Evolutionary conservation across 2,797 vertebrate species (phyloP), one percentile per base, ranked within the genome.

Genomic region (Cyclopterus lumpus): DNA sequence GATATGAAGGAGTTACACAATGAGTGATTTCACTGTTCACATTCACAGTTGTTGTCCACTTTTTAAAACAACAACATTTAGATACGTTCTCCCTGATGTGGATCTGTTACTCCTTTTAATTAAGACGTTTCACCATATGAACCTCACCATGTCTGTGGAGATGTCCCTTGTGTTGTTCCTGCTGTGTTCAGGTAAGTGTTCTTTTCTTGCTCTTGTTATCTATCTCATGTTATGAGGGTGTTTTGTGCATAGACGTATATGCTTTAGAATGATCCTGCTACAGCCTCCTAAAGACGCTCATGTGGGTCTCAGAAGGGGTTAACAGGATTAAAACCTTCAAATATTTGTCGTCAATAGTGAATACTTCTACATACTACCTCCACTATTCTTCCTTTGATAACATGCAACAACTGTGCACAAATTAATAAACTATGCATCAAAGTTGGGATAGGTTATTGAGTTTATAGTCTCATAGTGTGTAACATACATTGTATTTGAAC

Each of bases 141-240:
- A 20, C 40, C 24, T 6, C 2, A 14, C 9, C 26, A 22, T 16
- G 4, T 20, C 55, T 15, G 4, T 73, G 59, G 70, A 24, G n/a
- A 75, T 79, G 63, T 44, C 0, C 2, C 53, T 58, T 32, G 7
- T 80, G 32, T 48, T 82, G 12, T 16, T 76, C 6, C 3, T 88
- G 67, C n/a, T 90, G 48, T 83, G 48, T 71, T 73, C 79, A 80
- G 87, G 90, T 90, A 78, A 79, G 48, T 6, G 5, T 67, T 5
- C 1, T 2, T 44, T 34, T 22, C 2, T 22, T 22, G 0, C 1
- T 44, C 24, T 60, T 40, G 24, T 28, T 75, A 7, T 46, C 2
- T 15, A 12, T 44, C 32, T 66, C 0, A 49, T 46, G 5, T 42
- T 22, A 0, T 48, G 12, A 28, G 3, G 3, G 28, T 68, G 6